Evolutionary conservation across 1,140 invertebrate species (phyloP).

Genomic region (Drosophila carrolli): DNA sequence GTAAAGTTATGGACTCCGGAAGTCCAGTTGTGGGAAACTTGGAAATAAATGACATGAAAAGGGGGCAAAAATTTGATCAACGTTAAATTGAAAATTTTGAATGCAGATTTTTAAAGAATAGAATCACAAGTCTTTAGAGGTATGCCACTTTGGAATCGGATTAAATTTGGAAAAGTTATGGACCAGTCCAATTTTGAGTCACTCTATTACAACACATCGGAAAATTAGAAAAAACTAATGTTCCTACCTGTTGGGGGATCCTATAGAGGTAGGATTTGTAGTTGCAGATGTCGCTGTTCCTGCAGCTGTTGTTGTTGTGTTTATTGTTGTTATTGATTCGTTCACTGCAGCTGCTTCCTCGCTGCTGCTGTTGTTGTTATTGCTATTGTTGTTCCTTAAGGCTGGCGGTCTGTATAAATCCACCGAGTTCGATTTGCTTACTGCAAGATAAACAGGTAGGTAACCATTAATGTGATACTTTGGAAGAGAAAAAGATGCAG

Average conservation of each 20-base stretch:
- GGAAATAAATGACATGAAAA: no score
- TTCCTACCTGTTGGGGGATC: constrained; percentile 49
- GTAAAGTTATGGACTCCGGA: no score
- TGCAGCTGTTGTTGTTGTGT: constrained; percentile 42
- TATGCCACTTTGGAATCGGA: no score
- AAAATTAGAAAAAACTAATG: no score
- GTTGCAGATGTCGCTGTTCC: constrained; percentile 35
- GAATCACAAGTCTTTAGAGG: no score
- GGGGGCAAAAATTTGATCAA: no score
- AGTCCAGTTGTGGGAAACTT: no score
- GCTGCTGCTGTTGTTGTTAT: constrained; percentile 52
- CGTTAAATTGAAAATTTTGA: no score
- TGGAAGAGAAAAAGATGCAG: not conserved
- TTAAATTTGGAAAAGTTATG: no score
- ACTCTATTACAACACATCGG: no score
- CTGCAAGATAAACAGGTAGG: constrained; percentile 28
- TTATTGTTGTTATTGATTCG: constrained; percentile 31
- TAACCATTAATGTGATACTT: constrained; percentile 10
- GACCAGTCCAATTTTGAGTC: no score
- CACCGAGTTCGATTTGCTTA: constrained; percentile 80
- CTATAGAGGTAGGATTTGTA: constrained; percentile 52
- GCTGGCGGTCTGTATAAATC: constrained; percentile 81
- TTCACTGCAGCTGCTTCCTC: constrained; percentile 52
- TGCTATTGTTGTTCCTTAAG: constrained; percentile 64
- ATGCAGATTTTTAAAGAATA: no score